phyloP scores from a whole-genome alignment of 2,797 vertebrate genomes.

The Pterois miles region DNA sequence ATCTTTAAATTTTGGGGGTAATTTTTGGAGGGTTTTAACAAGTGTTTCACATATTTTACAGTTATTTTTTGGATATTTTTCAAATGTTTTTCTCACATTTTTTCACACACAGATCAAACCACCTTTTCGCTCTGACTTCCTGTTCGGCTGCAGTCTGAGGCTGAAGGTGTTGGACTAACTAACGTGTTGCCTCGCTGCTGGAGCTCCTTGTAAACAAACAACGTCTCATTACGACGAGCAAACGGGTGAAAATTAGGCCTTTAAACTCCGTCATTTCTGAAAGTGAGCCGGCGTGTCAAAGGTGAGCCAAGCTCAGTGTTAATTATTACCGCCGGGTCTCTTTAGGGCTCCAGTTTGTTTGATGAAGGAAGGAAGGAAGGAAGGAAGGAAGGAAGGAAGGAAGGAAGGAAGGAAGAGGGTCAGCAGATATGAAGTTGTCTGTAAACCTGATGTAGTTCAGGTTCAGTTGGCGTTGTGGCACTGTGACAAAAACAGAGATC shows the following conservation, averaged over 20 bases:
- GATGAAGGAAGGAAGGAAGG: neutral
- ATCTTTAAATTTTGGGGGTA: too few species aligned
- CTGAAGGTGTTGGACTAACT: neutral
- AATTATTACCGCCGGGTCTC: neutral
- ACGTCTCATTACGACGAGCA: neutral
- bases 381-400: neutral
- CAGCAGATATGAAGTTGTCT: neutral
- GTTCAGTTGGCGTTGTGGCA: neutral
- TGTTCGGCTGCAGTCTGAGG: neutral
- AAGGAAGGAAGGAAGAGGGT: neutral
- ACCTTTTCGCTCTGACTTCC: neutral
- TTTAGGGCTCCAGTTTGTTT: neutral
- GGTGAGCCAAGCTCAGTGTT: neutral
- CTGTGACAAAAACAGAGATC: too few species aligned
- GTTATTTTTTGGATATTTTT: too few species aligned
- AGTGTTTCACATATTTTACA: too few species aligned
- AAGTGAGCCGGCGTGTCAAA: neutral
- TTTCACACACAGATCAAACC: neutral
- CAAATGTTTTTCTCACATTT: too few species aligned
- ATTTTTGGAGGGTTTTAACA: too few species aligned
- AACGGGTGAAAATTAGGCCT: neutral
- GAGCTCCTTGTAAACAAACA: constrained; percentile 17
- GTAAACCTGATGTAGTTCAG: too few species aligned
- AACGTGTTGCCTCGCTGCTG: neutral
- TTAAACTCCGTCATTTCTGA: constrained; percentile 33